A percentile compares a stretch with the other conserved stretches of the same genome.
These are phyloP conservation scores for Drosophila parvula DNA, from an alignment of 1,140 invertebrate genomes.

Conservation along the genomic window DNA sequence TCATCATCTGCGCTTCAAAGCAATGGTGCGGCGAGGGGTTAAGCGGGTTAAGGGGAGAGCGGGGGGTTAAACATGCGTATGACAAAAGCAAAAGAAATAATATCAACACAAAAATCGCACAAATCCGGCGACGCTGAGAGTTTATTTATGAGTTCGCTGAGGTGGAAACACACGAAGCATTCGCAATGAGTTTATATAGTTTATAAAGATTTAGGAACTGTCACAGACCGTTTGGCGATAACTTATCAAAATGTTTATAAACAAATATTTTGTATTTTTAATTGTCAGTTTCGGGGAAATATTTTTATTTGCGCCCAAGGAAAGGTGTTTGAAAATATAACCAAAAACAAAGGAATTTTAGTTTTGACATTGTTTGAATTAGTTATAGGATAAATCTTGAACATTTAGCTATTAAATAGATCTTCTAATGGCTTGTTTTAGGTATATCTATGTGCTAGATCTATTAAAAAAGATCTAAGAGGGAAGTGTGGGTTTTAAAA, in stretches of 20 bases:
- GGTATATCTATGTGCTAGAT: neutral
- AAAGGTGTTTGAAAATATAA: constrained; percentile 1
- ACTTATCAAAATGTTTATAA: constrained; percentile 25
- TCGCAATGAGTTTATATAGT: constrained; percentile 41
- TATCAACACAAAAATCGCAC: constrained; percentile 33
- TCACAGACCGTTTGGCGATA: constrained; percentile 13
- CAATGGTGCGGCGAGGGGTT: neutral
- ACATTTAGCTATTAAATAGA: neutral
- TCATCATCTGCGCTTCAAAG: constrained; percentile 23
- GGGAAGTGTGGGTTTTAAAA: no score
- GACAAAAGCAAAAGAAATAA: constrained; percentile 23
- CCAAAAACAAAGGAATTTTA: neutral
- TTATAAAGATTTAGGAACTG: constrained; percentile 46
- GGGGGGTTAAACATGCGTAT: constrained; percentile 44
- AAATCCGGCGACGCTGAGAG: constrained; percentile 49
- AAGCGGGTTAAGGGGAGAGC: neutral
- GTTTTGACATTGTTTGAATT: neutral
- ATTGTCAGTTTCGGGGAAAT: neutral
- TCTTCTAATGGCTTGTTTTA: neutral
- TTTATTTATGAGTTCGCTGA: constrained; percentile 61
- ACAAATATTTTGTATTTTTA: constrained; percentile 6
- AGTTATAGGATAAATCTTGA: neutral
- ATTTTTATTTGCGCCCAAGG: neutral
- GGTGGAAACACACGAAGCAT: constrained; percentile 50
- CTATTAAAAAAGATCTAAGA: neutral